Evolutionary conservation across 2,888 invertebrate species (phyloP).

Genomic region (Campoplex nolae): DNA sequence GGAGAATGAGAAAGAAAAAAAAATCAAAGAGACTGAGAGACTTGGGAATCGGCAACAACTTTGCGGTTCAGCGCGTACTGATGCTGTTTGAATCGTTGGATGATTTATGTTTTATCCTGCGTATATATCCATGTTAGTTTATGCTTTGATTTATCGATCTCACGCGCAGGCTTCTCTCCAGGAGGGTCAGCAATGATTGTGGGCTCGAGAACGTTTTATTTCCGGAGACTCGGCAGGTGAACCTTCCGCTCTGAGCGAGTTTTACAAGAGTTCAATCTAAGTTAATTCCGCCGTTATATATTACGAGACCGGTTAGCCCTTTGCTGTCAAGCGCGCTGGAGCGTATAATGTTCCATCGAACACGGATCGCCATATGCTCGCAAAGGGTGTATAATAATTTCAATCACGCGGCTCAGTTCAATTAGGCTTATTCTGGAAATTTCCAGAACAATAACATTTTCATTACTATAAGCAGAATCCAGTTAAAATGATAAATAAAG

Average conservation of each 20-base stretch:
- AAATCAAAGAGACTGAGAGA: slow-evolving; percentile 22
- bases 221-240: slow-evolving; percentile 62
- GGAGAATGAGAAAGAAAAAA: slow-evolving; percentile 26
- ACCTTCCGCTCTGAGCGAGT: slow-evolving; percentile 51
- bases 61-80: slow-evolving; percentile 52
- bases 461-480: neutral
- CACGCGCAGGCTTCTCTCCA: slow-evolving; percentile 45
- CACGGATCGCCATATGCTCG: neutral
- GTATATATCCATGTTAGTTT: slow-evolving; percentile 22
- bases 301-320: neutral
- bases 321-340: neutral
- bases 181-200: slow-evolving; percentile 53
- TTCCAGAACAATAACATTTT: neutral
- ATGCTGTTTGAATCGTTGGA: slow-evolving; percentile 68
- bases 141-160: slow-evolving; percentile 70
- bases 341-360: neutral
- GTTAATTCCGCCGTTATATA: slow-evolving; percentile 9
- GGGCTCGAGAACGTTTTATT: slow-evolving; percentile 60
- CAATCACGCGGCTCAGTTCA: neutral
- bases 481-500: no score
- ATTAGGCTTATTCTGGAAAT: neutral
- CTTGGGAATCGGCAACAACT: slow-evolving; percentile 45
- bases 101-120: slow-evolving; percentile 69
- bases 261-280: slow-evolving; percentile 32
- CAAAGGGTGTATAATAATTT: neutral